phyloP scores from a whole-genome alignment of 2,113 vertebrate genomes.

The Petrocephalus microphthalmus region DNA sequence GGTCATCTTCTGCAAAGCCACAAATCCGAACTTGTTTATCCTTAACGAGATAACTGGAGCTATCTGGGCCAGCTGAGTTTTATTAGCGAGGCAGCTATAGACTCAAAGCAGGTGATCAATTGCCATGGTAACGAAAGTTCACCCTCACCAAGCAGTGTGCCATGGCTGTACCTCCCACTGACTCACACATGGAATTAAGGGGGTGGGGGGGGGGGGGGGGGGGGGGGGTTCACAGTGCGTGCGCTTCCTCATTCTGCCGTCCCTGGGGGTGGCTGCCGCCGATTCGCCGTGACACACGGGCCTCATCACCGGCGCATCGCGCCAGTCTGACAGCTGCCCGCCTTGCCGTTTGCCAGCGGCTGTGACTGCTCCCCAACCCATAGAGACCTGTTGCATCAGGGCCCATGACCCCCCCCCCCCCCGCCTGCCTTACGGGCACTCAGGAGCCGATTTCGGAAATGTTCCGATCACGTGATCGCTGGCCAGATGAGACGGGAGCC shows the following conservation, averaged over 20 bases:
- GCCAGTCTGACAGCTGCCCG: background rate
- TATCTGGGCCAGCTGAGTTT: background rate
- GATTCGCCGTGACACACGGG: background rate
- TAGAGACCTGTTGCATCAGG: background rate
- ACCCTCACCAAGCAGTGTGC: background rate
- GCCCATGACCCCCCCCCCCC: too few relatives aligned
- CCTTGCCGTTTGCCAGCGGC: background rate
- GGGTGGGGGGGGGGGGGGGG: background rate
- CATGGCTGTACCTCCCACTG: background rate
- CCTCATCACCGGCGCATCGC: background rate
- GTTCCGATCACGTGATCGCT: background rate
- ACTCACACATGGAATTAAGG: background rate
- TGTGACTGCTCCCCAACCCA: background rate
- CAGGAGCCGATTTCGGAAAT: background rate
- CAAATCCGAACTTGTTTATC: background rate
- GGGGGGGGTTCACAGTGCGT: background rate
- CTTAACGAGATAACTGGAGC: background rate
- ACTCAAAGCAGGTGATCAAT: background rate
- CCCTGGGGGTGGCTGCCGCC: background rate
- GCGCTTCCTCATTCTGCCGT: background rate
- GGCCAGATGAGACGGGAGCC: background rate
- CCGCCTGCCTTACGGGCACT: background rate
- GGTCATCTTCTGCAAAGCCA: background rate
- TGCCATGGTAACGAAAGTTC: conserved; percentile 13
- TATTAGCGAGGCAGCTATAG: background rate